Evolutionary conservation across 2,888 invertebrate species (phyloP).

Genomic region (Bhutanitis thaidina): DNA sequence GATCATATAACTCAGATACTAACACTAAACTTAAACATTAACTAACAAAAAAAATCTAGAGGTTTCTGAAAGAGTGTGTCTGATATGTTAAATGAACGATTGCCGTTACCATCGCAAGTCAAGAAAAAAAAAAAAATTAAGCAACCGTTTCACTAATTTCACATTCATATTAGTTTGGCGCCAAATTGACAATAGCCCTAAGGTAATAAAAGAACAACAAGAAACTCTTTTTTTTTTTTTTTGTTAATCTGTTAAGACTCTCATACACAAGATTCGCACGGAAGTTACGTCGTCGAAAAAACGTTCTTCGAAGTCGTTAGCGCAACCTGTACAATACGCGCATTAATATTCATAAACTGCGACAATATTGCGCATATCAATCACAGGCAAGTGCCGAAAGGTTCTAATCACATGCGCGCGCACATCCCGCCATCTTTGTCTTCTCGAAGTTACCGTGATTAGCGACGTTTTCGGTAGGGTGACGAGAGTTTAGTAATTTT

Average conservation of each 20-base stretch:
- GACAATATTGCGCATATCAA: slow-evolving; percentile 75
- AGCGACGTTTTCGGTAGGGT: slow-evolving; percentile 52
- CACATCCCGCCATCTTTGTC: slow-evolving; percentile 65
- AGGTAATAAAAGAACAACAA: slow-evolving; percentile 8
- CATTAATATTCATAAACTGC: slow-evolving; percentile 69
- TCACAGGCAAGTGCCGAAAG: slow-evolving; percentile 69
- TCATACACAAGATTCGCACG: slow-evolving; percentile 58
- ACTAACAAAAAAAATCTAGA: no score
- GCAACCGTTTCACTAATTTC: no score
- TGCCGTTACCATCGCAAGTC: no score
- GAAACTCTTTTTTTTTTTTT: slow-evolving; percentile 26
- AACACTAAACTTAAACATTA: no score
- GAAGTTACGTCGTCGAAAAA: slow-evolving; percentile 45
- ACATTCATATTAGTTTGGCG: not conserved
- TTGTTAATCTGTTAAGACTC: slow-evolving; percentile 33
- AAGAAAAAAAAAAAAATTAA: no score
- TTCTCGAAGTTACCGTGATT: slow-evolving; percentile 61
- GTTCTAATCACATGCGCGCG: slow-evolving; percentile 66
- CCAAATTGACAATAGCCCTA: not conserved
- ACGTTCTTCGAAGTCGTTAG: slow-evolving; percentile 41
- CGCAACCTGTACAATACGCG: slow-evolving; percentile 54
- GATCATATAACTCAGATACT: no score
- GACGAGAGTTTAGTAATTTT: not conserved
- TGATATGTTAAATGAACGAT: no score
- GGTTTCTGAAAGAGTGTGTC: no score